phyloP scores from a whole-genome alignment of 2,797 vertebrate species.

The Erpetoichthys calabaricus region DNA sequence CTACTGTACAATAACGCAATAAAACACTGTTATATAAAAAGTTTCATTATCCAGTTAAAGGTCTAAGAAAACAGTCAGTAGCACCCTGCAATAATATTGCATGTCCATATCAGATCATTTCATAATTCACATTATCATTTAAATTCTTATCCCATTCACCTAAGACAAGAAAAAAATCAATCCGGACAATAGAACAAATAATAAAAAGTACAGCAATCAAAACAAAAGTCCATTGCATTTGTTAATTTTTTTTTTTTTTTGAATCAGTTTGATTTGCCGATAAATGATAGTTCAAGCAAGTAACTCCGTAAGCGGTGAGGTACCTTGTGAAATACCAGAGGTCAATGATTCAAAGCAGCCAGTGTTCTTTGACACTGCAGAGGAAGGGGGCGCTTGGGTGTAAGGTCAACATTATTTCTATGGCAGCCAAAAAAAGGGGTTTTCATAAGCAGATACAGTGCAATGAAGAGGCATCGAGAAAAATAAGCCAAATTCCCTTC shows the following conservation, averaged over 20 bases:
- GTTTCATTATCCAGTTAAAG: conserved; percentile 13
- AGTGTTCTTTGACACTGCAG: neutral
- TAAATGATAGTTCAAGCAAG: conserved; percentile 48
- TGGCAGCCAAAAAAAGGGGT: conserved; percentile 5
- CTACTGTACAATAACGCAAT: conserved; percentile 10
- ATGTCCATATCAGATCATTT: conserved; percentile 50
- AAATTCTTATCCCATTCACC: conserved; percentile 3
- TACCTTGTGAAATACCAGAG: conserved; percentile 43
- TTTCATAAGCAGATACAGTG: conserved; percentile 26
- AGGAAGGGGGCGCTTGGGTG: neutral
- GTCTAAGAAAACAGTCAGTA: conserved; percentile 51
- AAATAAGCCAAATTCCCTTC: conserved; percentile 33
- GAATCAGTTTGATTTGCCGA: conserved; percentile 40
- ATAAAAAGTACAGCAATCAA: neutral
- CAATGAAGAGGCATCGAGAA: conserved; percentile 54
- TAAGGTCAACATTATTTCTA: neutral
- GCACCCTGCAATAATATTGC: conserved; percentile 69
- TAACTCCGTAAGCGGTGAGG: conserved; percentile 44
- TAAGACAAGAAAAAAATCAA: neutral
- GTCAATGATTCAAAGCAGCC: conserved; percentile 43
- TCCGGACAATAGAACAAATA: no score
- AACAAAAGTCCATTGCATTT: conserved; percentile 1
- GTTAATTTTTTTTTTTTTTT: conserved; percentile 21
- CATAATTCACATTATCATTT: conserved; percentile 40
- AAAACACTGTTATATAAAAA: conserved; percentile 13